These are phyloP conservation scores for Zelleria hepariella DNA, from an alignment of 2,888 invertebrate genomes.

Conservation along the genomic window DNA sequence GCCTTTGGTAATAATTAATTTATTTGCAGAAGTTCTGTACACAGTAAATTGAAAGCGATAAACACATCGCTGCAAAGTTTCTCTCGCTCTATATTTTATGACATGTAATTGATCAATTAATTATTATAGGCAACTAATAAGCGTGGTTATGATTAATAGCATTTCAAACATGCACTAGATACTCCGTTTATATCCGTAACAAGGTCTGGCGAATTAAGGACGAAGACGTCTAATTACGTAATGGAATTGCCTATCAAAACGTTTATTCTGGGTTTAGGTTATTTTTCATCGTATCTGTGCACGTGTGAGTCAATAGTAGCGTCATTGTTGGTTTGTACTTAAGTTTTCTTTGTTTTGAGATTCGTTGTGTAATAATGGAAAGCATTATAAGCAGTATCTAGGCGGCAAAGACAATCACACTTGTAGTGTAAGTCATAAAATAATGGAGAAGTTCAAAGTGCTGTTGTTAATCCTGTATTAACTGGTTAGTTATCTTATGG, in stretches of 20 bases:
- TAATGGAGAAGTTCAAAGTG: not conserved
- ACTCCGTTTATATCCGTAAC: not conserved
- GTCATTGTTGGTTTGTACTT: not conserved
- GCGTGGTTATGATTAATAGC: not conserved
- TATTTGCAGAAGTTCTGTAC: conserved; percentile 51
- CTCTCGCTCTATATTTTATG: not conserved
- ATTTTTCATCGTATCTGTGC: not conserved
- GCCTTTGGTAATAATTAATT: conserved; percentile 54
- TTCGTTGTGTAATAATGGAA: not conserved
- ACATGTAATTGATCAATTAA: not conserved
- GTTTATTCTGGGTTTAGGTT: not conserved
- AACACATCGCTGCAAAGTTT: not conserved
- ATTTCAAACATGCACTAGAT: not conserved
- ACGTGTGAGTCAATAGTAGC: not conserved
- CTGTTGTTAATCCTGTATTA: not conserved
- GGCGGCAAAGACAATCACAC: not conserved
- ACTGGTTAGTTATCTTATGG: not conserved
- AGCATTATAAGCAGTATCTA: not conserved
- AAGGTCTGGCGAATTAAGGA: not conserved
- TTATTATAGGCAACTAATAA: not conserved
- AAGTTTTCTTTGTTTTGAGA: not conserved
- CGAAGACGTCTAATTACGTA: not conserved
- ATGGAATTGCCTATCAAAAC: not conserved
- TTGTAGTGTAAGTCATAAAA: not conserved
- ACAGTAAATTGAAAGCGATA: not conserved